phyloP scores from a whole-genome alignment of 2,797 vertebrate genomes.

The Tenualosa ilisha region DNA sequence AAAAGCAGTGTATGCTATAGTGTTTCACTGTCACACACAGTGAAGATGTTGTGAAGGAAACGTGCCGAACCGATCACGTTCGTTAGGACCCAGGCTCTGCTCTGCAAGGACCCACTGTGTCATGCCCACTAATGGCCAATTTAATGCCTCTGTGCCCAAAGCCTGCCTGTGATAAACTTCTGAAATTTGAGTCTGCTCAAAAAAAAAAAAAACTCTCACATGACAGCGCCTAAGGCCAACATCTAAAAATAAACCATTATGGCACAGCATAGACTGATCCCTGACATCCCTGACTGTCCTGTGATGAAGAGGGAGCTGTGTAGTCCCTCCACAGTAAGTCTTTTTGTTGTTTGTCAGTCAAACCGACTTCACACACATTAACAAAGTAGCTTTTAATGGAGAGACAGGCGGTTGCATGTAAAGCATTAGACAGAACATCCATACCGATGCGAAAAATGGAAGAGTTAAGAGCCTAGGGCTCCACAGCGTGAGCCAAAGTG shows the following conservation, averaged over 20 bases:
- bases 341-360: neutral
- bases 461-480: neutral
- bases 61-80: neutral
- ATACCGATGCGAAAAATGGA: neutral
- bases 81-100: neutral
- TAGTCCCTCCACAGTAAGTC: neutral
- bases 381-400: neutral
- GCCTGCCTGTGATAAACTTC: slow-evolving; percentile 6
- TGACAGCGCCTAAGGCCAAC: slow-evolving; percentile 7
- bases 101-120: neutral
- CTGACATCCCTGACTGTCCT: neutral
- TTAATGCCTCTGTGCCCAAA: slow-evolving; percentile 10
- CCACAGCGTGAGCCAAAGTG: neutral
- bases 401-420: neutral
- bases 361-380: neutral
- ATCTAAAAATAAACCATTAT: slow-evolving; percentile 1
- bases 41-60: neutral
- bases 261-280: neutral
- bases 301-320: neutral
- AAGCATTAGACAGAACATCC: neutral
- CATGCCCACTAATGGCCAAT: neutral
- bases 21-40: neutral
- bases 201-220: neutral
- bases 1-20: neutral
- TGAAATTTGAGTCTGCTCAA: neutral